Base-by-base conservation (phyloP, 1,140 invertebrate genomes). In the Tetragnatha versicolor region DNA sequence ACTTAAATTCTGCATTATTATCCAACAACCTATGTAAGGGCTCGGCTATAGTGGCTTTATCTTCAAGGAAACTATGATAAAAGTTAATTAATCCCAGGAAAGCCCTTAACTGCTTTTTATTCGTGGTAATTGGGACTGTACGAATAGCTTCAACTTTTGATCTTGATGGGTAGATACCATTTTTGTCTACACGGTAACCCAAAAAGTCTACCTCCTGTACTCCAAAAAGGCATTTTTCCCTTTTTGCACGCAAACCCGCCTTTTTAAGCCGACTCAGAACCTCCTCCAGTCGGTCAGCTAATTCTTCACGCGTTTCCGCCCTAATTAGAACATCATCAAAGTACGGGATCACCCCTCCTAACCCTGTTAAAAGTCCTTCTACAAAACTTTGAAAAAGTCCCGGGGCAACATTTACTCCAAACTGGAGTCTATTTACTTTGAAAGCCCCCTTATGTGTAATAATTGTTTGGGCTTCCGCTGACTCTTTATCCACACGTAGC, bases 161-260 rank as follows among this genome's bases (percentile, higher is more conserved):
- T n/a, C 82, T 83, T 76, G 87, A 85, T 33, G 84, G 78, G 51
- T 81, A 79, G 9, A 88, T 79, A 10, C 87, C 87, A 12, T 85
- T 77, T 35, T 61, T 61, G 27, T 83, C 80, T 2, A 88, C 80
- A 25, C 84, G 81, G 63, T 86, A 84, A 6, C 86, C 87, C 14
- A 86, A 65, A 82, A 85, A 87, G 49, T 82, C 83, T 1, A 86
- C 75, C 77, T 81, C 79, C 49, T 45, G 61, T 47, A 81, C 69
- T 55, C 75, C 75, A 81, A 86, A 84, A 17, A 80, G 20, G 81
- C 85, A 84, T 82, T 87, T 87, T 53, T 83, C 79, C 17, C 68
- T 80, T 65, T 86, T 86, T 0, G 86, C 49, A 20, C 51, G 82
- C 9, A 86, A 17, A 33, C 82, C 80, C 33, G 66, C 53, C 37